Base-by-base conservation (phyloP, 2,888 invertebrate species). In the Mimas tiliae region DNA sequence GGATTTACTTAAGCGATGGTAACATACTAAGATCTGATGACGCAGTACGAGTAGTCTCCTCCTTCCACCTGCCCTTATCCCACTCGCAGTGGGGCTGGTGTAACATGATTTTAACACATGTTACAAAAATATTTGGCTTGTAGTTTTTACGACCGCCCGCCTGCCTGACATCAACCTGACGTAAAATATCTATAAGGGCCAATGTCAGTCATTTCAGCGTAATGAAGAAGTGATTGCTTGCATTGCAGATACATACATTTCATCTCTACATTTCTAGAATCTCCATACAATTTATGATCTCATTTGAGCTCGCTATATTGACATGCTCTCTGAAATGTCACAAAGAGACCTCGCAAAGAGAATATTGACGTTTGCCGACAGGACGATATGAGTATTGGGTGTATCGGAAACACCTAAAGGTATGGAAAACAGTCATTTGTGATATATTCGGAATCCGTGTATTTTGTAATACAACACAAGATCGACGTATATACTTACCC, bases 321-420 rank as follows among this genome's bases (percentile, higher is more conserved):
- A 58, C 38, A 14, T 12, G 19, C 11, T 58, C 55, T 55, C 58
- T 38, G 38, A 38, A 16, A 42, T 6, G 58, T 38, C 16, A 38
- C 51, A 52, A 27, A 14, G 21, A 58, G 12, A 6, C 42, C 4
- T 58, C 42, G 58, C 12, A 16, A 4, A 19, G 50, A 19, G 50
- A 38, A 42, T 58, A 58, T 42, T 21, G 58, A 58, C 38, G 42
- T 38, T 19, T 58, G 38, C 11, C 38, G 38, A 38, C 38, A 58
- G 12, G 45, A 45, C 19, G 19, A 50, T 19, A 50, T 50, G 19
- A 8, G 9, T 19, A 50, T 50, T 50, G 50, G 11, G 42, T 42
- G 19, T 38, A 42, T 58, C 42, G 58, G 42, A 58, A 58, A 42
- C 58, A 58, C 19, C 52, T 14, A 58, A 19, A 38, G 58, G 0